A percentile compares a stretch with the other conserved stretches of the same genome.
Evolutionary conservation across 1,140 invertebrate species (phyloP).

Genomic region (Drosophila ficusphila): DNA sequence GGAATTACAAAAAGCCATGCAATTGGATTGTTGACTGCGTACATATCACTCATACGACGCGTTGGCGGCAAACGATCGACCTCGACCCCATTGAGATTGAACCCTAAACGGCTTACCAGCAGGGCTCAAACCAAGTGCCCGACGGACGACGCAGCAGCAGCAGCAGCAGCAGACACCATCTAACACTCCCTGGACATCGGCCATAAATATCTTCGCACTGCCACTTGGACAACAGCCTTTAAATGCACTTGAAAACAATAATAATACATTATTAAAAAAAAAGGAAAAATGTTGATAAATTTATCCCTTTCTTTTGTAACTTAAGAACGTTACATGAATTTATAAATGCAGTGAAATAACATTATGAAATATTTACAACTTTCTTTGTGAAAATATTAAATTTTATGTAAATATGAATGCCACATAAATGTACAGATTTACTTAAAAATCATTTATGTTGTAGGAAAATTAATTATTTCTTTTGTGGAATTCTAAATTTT

Average conservation of each 20-base stretch:
- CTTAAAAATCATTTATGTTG: no score
- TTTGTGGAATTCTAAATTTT: no score
- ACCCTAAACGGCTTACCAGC: constrained; percentile 64
- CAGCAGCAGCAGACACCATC: constrained; percentile 27
- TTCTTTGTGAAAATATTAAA: neutral
- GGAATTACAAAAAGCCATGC: constrained; percentile 4
- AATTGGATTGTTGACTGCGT: constrained; percentile 27
- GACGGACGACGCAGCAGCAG: constrained; percentile 18
- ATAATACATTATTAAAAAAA: neutral
- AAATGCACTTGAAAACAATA: neutral
- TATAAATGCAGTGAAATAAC: no score
- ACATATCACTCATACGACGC: constrained; percentile 63
- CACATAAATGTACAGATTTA: no score
- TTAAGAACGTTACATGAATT: no score
- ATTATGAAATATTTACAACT: no score
- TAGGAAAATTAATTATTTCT: no score
- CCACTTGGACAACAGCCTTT: constrained; percentile 27
- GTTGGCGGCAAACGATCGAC: constrained; percentile 51
- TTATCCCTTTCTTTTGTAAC: no score
- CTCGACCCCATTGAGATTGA: constrained; percentile 51
- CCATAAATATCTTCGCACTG: constrained; percentile 77
- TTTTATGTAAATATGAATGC: no score
- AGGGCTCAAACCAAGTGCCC: constrained; percentile 45
- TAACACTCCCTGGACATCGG: constrained; percentile 19
- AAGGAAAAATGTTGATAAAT: no score